Base-by-base conservation (phyloP, 2,113 vertebrate genomes). In the Lasiurus borealis region DNA sequence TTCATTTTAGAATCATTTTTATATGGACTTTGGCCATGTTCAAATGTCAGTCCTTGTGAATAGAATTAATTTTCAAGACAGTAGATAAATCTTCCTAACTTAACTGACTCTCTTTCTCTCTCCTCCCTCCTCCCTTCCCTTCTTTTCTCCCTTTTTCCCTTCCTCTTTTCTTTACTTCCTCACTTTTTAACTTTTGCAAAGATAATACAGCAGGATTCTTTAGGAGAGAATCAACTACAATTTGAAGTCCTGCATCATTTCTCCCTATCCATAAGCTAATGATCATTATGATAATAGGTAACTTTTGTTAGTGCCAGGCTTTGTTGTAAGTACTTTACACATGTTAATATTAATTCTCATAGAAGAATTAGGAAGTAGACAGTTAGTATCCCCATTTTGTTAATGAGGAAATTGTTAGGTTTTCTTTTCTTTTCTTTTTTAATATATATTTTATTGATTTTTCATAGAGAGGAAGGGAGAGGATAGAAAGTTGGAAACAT, bases 41-140 rank as follows among this genome's bases (percentile, higher is more conserved):
- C 46, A 59, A 52, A 46, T 77, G 29, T 88, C 29, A 72, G 36
- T 57, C 8, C 40, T 83, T 80, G 7, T 78, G 31, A 40, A 21
- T 69, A 82, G 71, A 90, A 82, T 81, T 80, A 92, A 69, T 66
- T 73, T 94, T 93, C 87, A 78, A 84, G 57, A 78, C 59, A 72
- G 68, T 69, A 73, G 85, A 59, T 83, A 62, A 91, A 96, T 92
- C 46, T 73, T 89, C 40, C 36, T 72, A 21, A 73, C 15, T 73
- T 78, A 87, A 72, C 7, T 93, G 50, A 66, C 4, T 64, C 19
- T 71, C 14, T 44, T 54, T 69, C 8, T 36, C 5, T 12, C 27
- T 31, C 50, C 5, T 29, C 12, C 13, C 29, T 52, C 18, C 7
- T 7, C 11, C 6, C 8, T 1, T 46, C 29, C n/a, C 6, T 40